Conservation (phyloP, 2,888 invertebrate genomes). For the Hypsopygia costalis region DNA sequence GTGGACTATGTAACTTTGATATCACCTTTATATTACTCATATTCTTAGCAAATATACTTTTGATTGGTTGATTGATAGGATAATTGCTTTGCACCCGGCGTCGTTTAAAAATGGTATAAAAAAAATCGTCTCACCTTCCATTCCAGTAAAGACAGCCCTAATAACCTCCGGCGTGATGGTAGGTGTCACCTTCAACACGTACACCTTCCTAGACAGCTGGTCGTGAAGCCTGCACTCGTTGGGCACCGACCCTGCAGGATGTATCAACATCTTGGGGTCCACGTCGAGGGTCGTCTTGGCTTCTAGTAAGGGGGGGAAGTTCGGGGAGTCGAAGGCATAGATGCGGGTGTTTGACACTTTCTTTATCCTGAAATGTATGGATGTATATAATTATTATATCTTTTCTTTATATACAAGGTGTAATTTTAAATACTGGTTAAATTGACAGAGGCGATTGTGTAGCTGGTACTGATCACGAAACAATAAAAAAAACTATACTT, state of each 20-base stretch:
- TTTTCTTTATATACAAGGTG: too few species aligned
- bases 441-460: too few species aligned
- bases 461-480: too few species aligned
- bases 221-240: constrained; percentile 86
- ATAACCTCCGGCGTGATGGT: constrained; percentile 92
- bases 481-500: too few species aligned
- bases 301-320: constrained; percentile 89
- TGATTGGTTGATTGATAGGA: too few species aligned
- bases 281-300: constrained; percentile 84
- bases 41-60: too few species aligned
- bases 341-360: constrained; percentile 88
- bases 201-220: constrained; percentile 89
- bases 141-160: constrained; percentile 85
- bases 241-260: constrained; percentile 55
- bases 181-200: constrained; percentile 92
- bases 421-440: too few species aligned
- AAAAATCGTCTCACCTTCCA: constrained; percentile 81
- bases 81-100: too few species aligned
- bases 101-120: too few species aligned
- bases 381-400: not conserved
- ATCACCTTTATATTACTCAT: too few species aligned
- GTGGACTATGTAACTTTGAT: too few species aligned
- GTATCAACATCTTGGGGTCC: constrained; percentile 79
- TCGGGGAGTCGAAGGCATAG: constrained; percentile 93
- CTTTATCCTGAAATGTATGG: constrained; percentile 79